Base-by-base conservation (phyloP, 2,797 vertebrate species). In the Enteromius paludinosus region DNA sequence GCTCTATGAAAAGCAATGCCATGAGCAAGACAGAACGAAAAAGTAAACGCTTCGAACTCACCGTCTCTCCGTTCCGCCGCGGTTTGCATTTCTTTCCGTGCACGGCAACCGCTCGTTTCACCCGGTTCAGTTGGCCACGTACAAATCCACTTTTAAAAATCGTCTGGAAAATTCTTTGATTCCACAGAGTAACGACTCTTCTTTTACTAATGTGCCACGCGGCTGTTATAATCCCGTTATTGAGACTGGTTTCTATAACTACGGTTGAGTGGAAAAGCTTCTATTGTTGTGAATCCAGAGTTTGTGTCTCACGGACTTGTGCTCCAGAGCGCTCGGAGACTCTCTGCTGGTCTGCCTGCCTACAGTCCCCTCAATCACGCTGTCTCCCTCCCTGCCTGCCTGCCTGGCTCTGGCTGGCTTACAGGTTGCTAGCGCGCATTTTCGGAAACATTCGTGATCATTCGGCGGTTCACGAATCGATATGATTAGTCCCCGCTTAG, bases 41-140 rank as follows among this genome's bases (percentile, higher is more conserved):
- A 68, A 87, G 82, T 88, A 85, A 87, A 89, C 73, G 73, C 79
- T n/a, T 1, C 68, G 66, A 82, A 94, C 94, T 94, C 90, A 95
- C 94, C 90, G 92, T 90, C 90, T 91, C 92, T 92, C 91, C 85
- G 89, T 89, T 89, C 90, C 92, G 54, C 90, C 89, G 90, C 89
- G 88, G 89, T 92, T 87, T 84, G 93, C 94, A 95, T 95, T 89
- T 91, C 93, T 93, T 90, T 91, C 86, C 89, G 79, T 66, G 69
- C 74, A 77, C 86, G 74, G 84, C 75, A 86, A 85, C 72, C 87
- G 33, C 91, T 72, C 88, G 88, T 83, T 87, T 86, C 91, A 89
- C 92, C 88, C 91, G 83, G 90, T 88, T 88, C 87, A 88, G 71
- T 87, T 87, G 33, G 79, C 15, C 83, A 88, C 87, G 84, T 87